phyloP scores from a whole-genome alignment of 2,888 invertebrate species.

The Heliconius hortense region DNA sequence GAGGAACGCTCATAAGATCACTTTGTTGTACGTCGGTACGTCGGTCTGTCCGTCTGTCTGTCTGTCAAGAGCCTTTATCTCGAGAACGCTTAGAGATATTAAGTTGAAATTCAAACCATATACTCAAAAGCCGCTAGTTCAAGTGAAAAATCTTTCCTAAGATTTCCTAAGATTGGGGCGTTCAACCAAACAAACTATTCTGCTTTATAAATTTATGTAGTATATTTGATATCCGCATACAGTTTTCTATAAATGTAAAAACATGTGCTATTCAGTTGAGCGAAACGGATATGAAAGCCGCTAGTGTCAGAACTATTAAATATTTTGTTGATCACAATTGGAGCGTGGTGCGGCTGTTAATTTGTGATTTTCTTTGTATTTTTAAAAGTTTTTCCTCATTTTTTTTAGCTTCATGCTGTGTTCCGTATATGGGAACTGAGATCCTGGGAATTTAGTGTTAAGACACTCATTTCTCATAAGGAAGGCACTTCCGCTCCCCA shows the following conservation, averaged over 20 bases:
- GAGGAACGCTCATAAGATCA: too few species aligned
- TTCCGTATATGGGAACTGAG: neutral
- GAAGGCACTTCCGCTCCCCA: too few species aligned
- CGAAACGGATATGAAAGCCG: slow-evolving; percentile 14
- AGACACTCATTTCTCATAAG: neutral
- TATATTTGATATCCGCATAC: neutral
- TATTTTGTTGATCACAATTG: slow-evolving; percentile 19
- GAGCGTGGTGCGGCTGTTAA: slow-evolving; percentile 1
- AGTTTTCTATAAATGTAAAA: slow-evolving; percentile 1
- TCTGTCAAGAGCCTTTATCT: too few species aligned
- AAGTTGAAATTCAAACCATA: too few species aligned
- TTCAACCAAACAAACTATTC: too few species aligned
- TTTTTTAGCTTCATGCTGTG: neutral
- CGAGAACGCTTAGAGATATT: too few species aligned
- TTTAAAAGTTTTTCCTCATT: neutral
- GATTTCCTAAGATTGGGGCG: too few species aligned
- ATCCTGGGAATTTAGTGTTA: neutral
- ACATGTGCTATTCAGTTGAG: neutral
- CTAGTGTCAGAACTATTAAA: slow-evolving; percentile 14
- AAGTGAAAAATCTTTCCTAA: too few species aligned
- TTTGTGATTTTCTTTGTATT: neutral
- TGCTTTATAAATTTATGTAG: too few species aligned
- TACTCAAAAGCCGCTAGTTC: too few species aligned
- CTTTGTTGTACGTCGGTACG: too few species aligned
- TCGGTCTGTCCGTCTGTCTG: too few species aligned